Conservation (phyloP, 2,113 vertebrate species). For the Stictonetta naevosa region DNA sequence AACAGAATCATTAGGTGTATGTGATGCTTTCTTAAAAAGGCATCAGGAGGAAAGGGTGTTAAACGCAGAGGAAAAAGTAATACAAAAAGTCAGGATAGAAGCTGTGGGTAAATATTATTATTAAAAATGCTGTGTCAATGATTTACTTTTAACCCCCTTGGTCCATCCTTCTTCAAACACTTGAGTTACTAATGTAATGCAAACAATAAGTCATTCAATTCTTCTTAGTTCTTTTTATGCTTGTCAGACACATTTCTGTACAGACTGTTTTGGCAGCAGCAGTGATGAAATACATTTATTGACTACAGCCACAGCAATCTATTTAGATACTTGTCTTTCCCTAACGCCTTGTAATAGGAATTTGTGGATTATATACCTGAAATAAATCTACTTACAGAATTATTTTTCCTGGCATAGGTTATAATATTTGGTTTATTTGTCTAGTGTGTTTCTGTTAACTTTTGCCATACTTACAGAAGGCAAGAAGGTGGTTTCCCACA, state of each 20-base stretch:
- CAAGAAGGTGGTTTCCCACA: neutral
- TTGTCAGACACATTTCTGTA: constrained; percentile 34
- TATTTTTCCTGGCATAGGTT: neutral
- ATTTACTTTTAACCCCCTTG: constrained; percentile 44
- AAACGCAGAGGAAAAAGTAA: neutral
- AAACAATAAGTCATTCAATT: constrained; percentile 30
- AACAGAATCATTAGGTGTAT: neutral
- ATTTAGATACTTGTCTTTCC: constrained; percentile 27
- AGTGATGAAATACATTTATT: constrained; percentile 53
- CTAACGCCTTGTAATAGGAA: neutral
- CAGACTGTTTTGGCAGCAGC: constrained; percentile 28
- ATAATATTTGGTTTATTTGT: neutral
- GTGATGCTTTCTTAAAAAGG: neutral
- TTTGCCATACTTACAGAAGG: neutral
- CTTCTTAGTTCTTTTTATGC: constrained; percentile 10
- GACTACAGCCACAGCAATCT: constrained; percentile 14
- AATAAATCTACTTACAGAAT: constrained; percentile 8
- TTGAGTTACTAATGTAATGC: constrained; percentile 41
- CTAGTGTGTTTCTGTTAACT: neutral
- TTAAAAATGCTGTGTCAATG: neutral
- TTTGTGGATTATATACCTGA: constrained; percentile 18
- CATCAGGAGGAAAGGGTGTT: neutral
- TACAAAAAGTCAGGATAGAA: neutral
- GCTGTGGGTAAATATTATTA: constrained; percentile 8
- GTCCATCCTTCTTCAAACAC: constrained; percentile 20